Percentiles rank a stretch among this genome's conserved stretches.
phyloP scores from a whole-genome alignment of 1,140 invertebrate genomes.

The Venustaconcha ellipsiformis region DNA sequence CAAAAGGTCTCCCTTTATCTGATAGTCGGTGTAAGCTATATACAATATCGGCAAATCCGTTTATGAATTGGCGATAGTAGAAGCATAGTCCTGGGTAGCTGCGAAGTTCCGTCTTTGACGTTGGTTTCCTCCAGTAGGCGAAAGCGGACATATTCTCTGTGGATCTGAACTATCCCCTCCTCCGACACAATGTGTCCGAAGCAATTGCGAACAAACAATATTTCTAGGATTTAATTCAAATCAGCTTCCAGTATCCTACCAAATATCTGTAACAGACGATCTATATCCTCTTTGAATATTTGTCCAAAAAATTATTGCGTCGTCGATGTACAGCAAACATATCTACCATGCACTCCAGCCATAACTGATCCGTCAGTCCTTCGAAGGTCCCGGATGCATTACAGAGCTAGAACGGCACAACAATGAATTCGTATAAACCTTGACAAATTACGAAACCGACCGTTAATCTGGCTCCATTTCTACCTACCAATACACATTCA shows the following conservation, averaged over 20 bases:
- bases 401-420: slow-evolving; percentile 39
- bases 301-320: background rate
- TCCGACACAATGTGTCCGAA: background rate
- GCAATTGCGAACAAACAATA: slow-evolving; percentile 12
- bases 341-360: slow-evolving; percentile 31
- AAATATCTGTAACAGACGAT: slow-evolving; percentile 10
- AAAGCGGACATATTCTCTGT: slow-evolving; percentile 15
- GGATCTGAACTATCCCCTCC: slow-evolving; percentile 4
- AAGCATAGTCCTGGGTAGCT: slow-evolving; percentile 30
- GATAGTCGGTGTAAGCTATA: slow-evolving; percentile 21
- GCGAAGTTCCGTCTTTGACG: slow-evolving; percentile 20
- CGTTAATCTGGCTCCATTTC: slow-evolving; percentile 12
- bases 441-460: slow-evolving; percentile 1
- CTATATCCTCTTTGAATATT: slow-evolving; percentile 14
- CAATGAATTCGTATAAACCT: slow-evolving; percentile 31
- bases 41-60: slow-evolving; percentile 27
- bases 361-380: slow-evolving; percentile 40
- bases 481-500: slow-evolving; percentile 20
- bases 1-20: slow-evolving; percentile 10
- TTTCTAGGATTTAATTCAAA: slow-evolving; percentile 22
- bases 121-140: slow-evolving; percentile 30
- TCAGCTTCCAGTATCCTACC: background rate
- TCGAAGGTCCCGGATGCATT: slow-evolving; percentile 16
- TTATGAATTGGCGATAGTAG: slow-evolving; percentile 26
- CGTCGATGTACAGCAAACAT: too few species aligned